A percentile compares a stretch with the other conserved stretches of the same genome.
phyloP scores from a whole-genome alignment of 2,797 vertebrate species.

The Pipistrellus pipistrellus region DNA sequence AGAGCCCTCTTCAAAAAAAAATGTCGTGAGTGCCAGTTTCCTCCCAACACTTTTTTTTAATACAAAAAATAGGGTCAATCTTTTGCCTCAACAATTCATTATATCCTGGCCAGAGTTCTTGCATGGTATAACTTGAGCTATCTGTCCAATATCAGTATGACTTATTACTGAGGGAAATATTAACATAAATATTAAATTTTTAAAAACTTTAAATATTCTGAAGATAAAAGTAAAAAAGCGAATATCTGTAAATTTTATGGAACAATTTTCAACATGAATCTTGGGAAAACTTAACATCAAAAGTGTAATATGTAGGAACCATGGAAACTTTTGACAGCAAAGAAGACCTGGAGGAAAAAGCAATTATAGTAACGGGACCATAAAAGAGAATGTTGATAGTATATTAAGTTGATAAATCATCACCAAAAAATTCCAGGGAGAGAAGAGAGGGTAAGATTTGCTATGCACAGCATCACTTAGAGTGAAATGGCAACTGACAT shows the following conservation, averaged over 20 bases:
- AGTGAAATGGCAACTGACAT: neutral
- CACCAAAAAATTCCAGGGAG: neutral
- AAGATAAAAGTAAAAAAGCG: neutral
- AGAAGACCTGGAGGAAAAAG: slow-evolving; percentile 5
- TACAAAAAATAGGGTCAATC: neutral
- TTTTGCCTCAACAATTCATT: slow-evolving; percentile 3
- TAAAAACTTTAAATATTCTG: neutral
- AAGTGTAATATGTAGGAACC: slow-evolving; percentile 33
- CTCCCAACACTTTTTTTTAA: neutral
- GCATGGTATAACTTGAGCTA: neutral
- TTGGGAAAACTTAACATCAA: neutral
- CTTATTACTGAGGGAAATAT: neutral
- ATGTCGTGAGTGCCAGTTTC: neutral
- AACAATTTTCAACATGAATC: neutral
- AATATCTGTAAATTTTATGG: slow-evolving; percentile 1
- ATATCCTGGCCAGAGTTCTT: neutral
- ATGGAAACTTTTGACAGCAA: neutral
- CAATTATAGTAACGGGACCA: neutral
- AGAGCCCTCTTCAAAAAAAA: neutral
- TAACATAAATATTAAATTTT: neutral
- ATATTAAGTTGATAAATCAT: neutral
- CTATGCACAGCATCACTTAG: neutral
- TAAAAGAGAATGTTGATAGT: neutral
- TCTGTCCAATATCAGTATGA: neutral
- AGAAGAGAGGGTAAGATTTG: neutral